Evolutionary conservation across 2,797 vertebrate species (phyloP).

Genomic region (Dipus sagitta): DNA sequence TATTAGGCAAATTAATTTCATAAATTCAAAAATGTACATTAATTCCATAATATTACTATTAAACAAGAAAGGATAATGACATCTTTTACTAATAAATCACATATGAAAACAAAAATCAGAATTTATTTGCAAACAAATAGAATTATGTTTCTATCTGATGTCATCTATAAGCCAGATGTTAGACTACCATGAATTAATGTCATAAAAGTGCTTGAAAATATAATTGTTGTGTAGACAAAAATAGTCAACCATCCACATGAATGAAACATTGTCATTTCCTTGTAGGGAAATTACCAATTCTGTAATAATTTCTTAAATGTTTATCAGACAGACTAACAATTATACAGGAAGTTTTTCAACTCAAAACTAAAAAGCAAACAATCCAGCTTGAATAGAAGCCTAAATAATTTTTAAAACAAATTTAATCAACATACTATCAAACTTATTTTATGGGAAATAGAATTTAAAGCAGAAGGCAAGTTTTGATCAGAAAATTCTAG

Average conservation of each 20-base stretch:
- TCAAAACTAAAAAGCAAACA: not conserved
- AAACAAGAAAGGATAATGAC: not conserved
- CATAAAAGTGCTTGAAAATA: not conserved
- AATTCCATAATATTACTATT: not conserved
- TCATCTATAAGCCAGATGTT: not conserved
- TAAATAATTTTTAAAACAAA: not conserved
- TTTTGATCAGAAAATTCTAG: not conserved
- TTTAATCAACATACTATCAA: not conserved
- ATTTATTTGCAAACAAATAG: not conserved
- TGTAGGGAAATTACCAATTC: not conserved
- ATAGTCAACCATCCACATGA: not conserved
- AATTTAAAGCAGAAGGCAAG: not conserved
- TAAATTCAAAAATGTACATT: not conserved
- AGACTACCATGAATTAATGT: not conserved
- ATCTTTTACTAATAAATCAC: not conserved
- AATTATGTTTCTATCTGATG: not conserved
- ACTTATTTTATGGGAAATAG: not conserved
- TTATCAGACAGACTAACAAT: not conserved
- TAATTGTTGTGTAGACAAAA: not conserved
- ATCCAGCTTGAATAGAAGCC: not conserved
- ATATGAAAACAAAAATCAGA: not conserved
- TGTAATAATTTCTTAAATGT: slow-evolving; percentile 4
- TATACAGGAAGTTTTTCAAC: not conserved
- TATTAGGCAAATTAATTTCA: not conserved
- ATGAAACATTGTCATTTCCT: not conserved